Percentiles rank a stretch among this genome's conserved stretches.
Evolutionary conservation across 1,140 invertebrate genomes (phyloP).

Genomic region (Manduca sexta): DNA sequence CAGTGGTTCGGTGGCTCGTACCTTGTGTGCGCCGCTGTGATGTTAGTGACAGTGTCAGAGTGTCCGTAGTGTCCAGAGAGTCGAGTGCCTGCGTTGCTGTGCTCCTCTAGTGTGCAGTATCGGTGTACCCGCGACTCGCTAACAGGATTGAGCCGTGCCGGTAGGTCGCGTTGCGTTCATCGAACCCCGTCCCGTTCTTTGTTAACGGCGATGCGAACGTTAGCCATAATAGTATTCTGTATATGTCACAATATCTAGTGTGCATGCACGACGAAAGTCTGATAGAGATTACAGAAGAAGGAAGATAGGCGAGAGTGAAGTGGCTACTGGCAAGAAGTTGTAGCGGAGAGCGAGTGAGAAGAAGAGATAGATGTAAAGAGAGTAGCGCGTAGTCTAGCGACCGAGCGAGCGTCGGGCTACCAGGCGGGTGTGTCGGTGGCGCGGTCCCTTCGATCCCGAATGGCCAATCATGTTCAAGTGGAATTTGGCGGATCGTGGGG

Average conservation of each 20-base stretch:
- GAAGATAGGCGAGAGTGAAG: constrained; percentile 61
- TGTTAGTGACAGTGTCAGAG: constrained; percentile 59
- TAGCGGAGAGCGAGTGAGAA: constrained; percentile 66
- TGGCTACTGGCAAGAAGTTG: constrained; percentile 65
- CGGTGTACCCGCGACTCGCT: constrained; percentile 39
- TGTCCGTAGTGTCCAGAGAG: constrained; percentile 42
- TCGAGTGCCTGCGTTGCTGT: constrained; percentile 35
- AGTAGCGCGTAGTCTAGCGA: constrained; percentile 63
- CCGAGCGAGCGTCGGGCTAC: constrained; percentile 59
- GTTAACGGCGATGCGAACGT: constrained; percentile 56
- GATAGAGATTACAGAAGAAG: constrained; percentile 66
- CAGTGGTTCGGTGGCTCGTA: constrained; percentile 23
- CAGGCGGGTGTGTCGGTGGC: constrained; percentile 50
- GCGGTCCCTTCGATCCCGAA: constrained; percentile 52
- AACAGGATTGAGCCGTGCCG: constrained; percentile 37
- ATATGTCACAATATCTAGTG: constrained; percentile 72
- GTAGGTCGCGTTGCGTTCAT: constrained; percentile 52
- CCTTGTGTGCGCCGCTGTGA: constrained; percentile 62
- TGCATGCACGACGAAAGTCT: constrained; percentile 69
- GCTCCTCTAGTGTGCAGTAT: constrained; percentile 42
- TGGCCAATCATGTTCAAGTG: constrained; percentile 27
- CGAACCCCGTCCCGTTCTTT: constrained; percentile 43
- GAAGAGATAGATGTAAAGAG: constrained; percentile 58
- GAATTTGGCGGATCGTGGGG: constrained; percentile 57
- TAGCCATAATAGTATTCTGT: constrained; percentile 59